A percentile compares a stretch with the other conserved stretches of the same genome.
Evolutionary conservation across 2,888 invertebrate species (phyloP).

Genomic region (Ametastegia equiseti): DNA sequence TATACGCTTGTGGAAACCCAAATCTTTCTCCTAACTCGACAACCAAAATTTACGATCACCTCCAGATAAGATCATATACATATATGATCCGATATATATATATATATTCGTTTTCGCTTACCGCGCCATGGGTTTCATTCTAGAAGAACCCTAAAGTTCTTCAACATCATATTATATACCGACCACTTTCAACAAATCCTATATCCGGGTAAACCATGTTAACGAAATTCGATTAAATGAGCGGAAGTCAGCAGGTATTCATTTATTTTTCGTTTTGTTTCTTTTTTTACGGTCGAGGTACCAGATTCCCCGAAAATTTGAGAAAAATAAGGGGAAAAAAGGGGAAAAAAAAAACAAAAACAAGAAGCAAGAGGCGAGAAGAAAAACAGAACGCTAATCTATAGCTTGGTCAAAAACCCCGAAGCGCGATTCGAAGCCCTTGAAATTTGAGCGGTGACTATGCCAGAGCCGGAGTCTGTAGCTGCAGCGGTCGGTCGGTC

Average conservation of each 20-base stretch:
- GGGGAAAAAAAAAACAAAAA: background rate
- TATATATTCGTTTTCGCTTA: background rate
- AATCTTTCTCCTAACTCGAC: slow-evolving; percentile 36
- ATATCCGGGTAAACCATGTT: too few relatives aligned
- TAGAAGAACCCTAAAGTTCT: background rate
- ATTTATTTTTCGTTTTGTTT: too few relatives aligned
- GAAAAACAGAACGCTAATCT: slow-evolving; percentile 36
- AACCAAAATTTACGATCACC: slow-evolving; percentile 41
- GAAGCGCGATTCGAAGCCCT: slow-evolving; percentile 16
- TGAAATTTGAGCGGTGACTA: slow-evolving; percentile 24
- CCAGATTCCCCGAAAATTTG: too few relatives aligned
- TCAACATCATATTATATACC: background rate
- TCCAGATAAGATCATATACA: slow-evolving; percentile 39
- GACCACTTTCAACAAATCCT: background rate
- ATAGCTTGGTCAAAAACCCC: background rate
- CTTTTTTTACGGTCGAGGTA: too few relatives aligned
- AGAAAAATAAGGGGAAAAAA: background rate
- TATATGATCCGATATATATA: background rate
- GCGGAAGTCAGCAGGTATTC: too few relatives aligned
- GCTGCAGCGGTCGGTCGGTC: too few relatives aligned
- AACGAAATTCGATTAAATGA: too few relatives aligned
- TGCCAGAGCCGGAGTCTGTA: too few relatives aligned
- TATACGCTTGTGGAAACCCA: background rate
- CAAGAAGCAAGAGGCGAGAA: background rate
- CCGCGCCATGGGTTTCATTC: background rate